A percentile compares a stretch with the other conserved stretches of the same genome.
These are phyloP conservation scores for Sphyrna mokarran DNA, from an alignment of 2,113 vertebrate species.

Conservation along the genomic window DNA sequence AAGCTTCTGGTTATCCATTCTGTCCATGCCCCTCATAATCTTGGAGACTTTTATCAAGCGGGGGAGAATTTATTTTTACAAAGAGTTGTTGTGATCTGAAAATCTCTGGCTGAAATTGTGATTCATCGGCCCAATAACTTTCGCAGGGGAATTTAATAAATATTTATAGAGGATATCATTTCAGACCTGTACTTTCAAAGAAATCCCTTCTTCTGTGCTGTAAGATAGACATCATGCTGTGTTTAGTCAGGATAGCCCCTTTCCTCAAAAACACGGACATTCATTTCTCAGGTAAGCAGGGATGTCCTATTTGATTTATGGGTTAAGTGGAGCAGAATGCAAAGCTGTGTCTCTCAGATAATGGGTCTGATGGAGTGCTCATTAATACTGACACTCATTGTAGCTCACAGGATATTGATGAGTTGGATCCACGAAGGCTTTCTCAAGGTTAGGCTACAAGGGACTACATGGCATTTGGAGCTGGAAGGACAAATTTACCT, in stretches of 20 bases:
- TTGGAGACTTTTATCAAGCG: too few species aligned
- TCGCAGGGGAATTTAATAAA: neutral
- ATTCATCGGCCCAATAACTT: neutral
- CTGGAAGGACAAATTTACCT: neutral
- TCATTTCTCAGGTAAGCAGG: neutral
- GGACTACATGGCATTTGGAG: neutral
- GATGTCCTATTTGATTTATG: conserved; percentile 22
- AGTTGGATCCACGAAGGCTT: neutral
- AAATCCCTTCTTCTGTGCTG: neutral
- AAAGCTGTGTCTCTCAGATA: neutral
- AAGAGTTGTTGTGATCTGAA: neutral
- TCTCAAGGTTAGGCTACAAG: conserved; percentile 19
- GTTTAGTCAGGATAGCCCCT: neutral
- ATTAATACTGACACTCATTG: conserved; percentile 24
- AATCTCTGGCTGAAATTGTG: neutral
- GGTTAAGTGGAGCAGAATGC: conserved; percentile 9
- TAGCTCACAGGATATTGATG: neutral
- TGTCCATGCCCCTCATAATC: too few species aligned
- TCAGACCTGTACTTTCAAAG: neutral
- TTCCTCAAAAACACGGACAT: neutral
- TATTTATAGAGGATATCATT: neutral
- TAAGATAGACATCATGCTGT: neutral
- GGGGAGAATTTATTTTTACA: neutral
- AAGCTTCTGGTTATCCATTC: too few species aligned
- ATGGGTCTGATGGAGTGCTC: neutral